Percentiles rank a stretch among this genome's conserved stretches.
Evolutionary conservation across 2,797 vertebrate genomes (phyloP).

Genomic region (Sebastes umbrosus): DNA sequence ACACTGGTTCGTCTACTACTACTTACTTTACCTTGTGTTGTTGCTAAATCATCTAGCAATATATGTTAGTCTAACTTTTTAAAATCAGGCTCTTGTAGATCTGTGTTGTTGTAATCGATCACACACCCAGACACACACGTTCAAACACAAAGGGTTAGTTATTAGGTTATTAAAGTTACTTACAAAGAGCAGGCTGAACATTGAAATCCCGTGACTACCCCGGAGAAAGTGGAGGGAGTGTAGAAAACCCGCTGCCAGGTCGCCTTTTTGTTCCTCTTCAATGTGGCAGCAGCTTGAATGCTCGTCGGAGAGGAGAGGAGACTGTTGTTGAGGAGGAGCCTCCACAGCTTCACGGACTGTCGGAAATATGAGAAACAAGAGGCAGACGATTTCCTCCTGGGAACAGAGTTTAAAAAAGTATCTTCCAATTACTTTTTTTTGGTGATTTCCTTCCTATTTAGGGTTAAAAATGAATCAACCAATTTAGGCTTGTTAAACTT

Average conservation of each 20-base stretch:
- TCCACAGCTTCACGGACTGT: conserved; percentile 46
- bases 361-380: conserved; percentile 16
- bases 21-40: conserved; percentile 41
- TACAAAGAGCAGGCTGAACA: conserved; percentile 87
- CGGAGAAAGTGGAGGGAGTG: conserved; percentile 83
- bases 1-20: not conserved
- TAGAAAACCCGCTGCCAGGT: conserved; percentile 72
- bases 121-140: too few relatives aligned
- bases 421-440: too few relatives aligned
- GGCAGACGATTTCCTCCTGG: too few relatives aligned
- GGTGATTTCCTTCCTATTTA: too few relatives aligned
- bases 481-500: too few relatives aligned
- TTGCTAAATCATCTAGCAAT: conserved; percentile 1
- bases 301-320: conserved; percentile 58
- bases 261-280: conserved; percentile 82
- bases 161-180: conserved; percentile 59
- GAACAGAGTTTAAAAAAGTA: too few relatives aligned
- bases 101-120: not conserved
- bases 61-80: conserved; percentile 43
- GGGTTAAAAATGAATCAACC: too few relatives aligned
- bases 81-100: not conserved
- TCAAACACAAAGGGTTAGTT: too few relatives aligned
- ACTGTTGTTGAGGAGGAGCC: conserved; percentile 72
- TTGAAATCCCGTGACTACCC: conserved; percentile 87
- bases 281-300: conserved; percentile 75